These are phyloP conservation scores for Pogonognathellus flavescens DNA, from an alignment of 1,140 invertebrate species.

Conservation along the genomic window DNA sequence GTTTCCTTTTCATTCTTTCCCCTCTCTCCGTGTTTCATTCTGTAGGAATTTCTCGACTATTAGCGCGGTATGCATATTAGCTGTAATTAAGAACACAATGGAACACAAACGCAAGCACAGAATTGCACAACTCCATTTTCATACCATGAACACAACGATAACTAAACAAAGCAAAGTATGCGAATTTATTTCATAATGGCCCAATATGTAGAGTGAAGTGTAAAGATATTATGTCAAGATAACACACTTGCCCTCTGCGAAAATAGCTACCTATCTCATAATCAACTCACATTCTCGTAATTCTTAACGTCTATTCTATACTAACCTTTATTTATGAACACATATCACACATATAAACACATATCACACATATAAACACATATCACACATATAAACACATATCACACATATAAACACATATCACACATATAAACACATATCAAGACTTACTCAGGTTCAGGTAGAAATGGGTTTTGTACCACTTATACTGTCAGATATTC, in stretches of 20 bases:
- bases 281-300: background rate
- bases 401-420: too few relatives aligned
- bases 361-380: background rate
- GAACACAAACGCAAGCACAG: background rate
- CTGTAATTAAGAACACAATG: conserved; percentile 36
- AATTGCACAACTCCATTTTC: conserved; percentile 40
- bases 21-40: background rate
- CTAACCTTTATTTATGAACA: background rate
- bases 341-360: too few relatives aligned
- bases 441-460: too few relatives aligned
- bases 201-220: background rate
- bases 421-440: too few relatives aligned
- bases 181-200: background rate
- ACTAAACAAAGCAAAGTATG: background rate
- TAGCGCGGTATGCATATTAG: conserved; percentile 44
- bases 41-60: conserved; percentile 23
- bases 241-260: background rate
- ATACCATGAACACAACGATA: background rate
- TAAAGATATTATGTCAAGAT: conserved; percentile 31
- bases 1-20: conserved; percentile 14
- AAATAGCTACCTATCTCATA: background rate
- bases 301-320: background rate
- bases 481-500: too few relatives aligned
- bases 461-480: too few relatives aligned
- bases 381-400: too few relatives aligned